These are phyloP conservation scores for Okamejei kenojei DNA, from an alignment of 2,797 vertebrate genomes.

Conservation along the genomic window DNA sequence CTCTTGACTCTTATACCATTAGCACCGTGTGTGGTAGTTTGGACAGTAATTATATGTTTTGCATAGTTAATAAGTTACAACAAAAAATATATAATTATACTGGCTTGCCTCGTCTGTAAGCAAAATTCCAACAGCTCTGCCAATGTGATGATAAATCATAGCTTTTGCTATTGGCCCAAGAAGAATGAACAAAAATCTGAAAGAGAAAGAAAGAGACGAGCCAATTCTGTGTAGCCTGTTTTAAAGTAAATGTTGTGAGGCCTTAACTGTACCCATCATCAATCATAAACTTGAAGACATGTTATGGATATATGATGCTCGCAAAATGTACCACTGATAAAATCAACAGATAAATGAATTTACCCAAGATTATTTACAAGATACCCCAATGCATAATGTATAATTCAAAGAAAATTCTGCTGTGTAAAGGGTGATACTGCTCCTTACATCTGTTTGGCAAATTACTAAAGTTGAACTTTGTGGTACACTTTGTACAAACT, in stretches of 20 bases:
- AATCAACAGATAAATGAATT: neutral
- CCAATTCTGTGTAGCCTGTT: neutral
- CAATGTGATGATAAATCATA: conserved; percentile 58
- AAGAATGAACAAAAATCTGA: conserved; percentile 66
- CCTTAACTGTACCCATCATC: neutral
- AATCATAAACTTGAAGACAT: neutral
- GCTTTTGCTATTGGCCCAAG: conserved; percentile 51
- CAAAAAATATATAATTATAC: neutral
- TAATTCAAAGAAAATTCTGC: neutral
- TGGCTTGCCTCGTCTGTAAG: conserved; percentile 59
- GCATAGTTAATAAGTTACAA: neutral
- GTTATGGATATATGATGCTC: neutral
- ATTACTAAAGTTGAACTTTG: neutral
- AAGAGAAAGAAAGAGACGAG: neutral
- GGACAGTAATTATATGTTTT: neutral
- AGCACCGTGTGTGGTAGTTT: neutral
- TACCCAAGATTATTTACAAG: neutral
- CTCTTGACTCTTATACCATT: too few species aligned
- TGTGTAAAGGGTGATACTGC: neutral
- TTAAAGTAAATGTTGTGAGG: neutral
- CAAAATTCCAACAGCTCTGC: conserved; percentile 60
- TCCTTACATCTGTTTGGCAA: neutral
- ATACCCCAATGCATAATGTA: neutral
- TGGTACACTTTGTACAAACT: neutral
- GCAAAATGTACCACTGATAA: neutral